Evolutionary conservation across 2,888 invertebrate species (phyloP).

Genomic region (Stenchaetothrips biformis): DNA sequence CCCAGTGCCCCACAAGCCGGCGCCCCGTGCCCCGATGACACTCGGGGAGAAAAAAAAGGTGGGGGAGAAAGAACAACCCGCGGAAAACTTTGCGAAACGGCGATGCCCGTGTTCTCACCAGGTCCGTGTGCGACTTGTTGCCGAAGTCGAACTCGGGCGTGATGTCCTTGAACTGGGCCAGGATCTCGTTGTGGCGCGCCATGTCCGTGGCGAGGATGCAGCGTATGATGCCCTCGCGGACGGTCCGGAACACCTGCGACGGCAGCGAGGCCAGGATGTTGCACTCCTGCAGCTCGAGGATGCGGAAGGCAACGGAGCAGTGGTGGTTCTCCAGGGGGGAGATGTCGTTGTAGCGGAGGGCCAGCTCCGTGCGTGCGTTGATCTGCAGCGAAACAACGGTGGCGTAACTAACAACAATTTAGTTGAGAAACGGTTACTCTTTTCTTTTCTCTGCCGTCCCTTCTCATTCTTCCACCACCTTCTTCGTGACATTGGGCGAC

Average conservation of each 20-base stretch:
- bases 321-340: slow-evolving; percentile 82
- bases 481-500: no score
- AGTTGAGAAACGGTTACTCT: no score
- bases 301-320: slow-evolving; percentile 76
- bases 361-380: slow-evolving; percentile 76
- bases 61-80: no score
- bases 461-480: no score
- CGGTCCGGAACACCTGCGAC: slow-evolving; percentile 46
- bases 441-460: no score
- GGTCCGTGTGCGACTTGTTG: slow-evolving; percentile 64
- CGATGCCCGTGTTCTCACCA: slow-evolving; percentile 55
- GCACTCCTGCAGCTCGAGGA: slow-evolving; percentile 71
- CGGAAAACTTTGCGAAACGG: no score
- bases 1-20: neutral
- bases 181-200: slow-evolving; percentile 73
- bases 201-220: slow-evolving; percentile 73
- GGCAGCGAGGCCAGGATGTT: slow-evolving; percentile 69
- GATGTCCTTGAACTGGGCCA: slow-evolving; percentile 64
- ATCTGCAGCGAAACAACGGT: slow-evolving; percentile 51
- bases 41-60: neutral
- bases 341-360: slow-evolving; percentile 78
- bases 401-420: neutral
- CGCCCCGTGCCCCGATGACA: neutral
- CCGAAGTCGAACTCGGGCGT: slow-evolving; percentile 61
- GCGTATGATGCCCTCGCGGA: slow-evolving; percentile 73